Conservation (phyloP, 2,113 vertebrate genomes). For the Cisticola juncidis region DNA sequence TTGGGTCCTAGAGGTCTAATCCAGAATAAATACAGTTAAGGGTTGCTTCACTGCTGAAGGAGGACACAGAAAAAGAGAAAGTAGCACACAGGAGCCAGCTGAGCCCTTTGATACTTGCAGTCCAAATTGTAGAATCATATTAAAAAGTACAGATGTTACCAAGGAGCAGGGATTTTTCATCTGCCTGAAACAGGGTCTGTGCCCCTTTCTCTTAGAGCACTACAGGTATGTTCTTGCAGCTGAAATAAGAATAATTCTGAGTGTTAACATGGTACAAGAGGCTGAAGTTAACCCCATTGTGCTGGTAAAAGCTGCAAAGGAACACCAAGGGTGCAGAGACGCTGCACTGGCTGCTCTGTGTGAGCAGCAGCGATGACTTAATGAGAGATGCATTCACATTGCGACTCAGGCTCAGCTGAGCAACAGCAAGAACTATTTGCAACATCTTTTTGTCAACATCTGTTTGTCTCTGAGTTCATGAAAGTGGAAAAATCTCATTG, state of each 20-base stretch:
- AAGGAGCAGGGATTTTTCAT: not conserved
- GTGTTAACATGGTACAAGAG: not conserved
- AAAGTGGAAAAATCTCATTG: slow-evolving; percentile 39
- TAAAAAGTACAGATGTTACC: not conserved
- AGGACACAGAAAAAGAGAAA: not conserved
- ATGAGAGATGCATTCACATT: not conserved
- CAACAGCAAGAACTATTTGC: slow-evolving; percentile 2
- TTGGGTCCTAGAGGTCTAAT: slow-evolving; percentile 17
- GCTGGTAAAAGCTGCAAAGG: not conserved
- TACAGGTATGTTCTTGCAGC: not conserved
- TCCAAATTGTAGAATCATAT: not conserved
- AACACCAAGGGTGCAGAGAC: not conserved
- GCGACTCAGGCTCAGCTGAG: not conserved
- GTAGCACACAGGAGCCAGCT: not conserved
- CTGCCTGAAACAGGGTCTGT: not conserved
- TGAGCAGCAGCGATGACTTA: not conserved
- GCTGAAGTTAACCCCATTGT: not conserved
- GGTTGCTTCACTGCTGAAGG: not conserved
- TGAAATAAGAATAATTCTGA: not conserved
- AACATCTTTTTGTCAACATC: slow-evolving; percentile 51
- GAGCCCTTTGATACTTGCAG: not conserved
- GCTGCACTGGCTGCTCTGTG: not conserved
- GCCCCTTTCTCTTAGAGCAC: not conserved
- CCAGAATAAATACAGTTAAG: not conserved
- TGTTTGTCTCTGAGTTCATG: slow-evolving; percentile 42